Conservation (phyloP, 1,140 invertebrate species). For the Homalodisca vitripennis region DNA sequence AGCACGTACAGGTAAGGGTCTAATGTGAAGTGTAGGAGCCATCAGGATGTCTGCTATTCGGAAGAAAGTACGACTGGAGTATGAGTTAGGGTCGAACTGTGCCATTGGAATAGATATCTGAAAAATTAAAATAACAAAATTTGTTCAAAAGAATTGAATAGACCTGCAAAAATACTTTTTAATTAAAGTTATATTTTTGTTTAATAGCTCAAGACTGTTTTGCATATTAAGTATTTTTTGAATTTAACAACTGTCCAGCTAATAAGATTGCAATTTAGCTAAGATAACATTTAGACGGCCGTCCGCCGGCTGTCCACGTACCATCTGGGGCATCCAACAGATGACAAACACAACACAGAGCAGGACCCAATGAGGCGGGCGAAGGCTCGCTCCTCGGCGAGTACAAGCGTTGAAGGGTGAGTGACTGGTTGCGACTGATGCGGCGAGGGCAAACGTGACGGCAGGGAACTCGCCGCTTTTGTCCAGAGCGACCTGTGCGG, state of each 20-base stretch:
- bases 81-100: constrained; percentile 49
- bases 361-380: constrained; percentile 78
- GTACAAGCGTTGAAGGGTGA: constrained; percentile 53
- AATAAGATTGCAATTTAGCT: no score
- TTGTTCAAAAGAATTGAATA: not conserved
- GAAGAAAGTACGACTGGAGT: constrained; percentile 51
- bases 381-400: constrained; percentile 77
- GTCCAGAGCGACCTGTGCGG: constrained; percentile 18
- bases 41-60: constrained; percentile 69
- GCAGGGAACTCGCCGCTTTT: not conserved
- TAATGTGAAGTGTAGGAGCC: constrained; percentile 74
- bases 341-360: constrained; percentile 78
- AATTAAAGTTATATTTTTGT: no score
- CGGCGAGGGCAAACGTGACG: constrained; percentile 41
- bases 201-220: no score
- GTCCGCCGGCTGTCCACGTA: no score
- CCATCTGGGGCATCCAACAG: constrained; percentile 87
- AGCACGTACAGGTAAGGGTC: constrained; percentile 83
- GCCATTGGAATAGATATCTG: constrained; percentile 67
- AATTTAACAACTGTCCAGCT: no score
- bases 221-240: no score
- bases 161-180: no score
- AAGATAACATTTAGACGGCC: no score
- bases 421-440: constrained; percentile 40
- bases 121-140: constrained; percentile 17